These are phyloP conservation scores for Turritopsis dohrnii DNA, from an alignment of 30 jellyfish, hydroid and myxozoan species.

Conservation along the genomic window DNA sequence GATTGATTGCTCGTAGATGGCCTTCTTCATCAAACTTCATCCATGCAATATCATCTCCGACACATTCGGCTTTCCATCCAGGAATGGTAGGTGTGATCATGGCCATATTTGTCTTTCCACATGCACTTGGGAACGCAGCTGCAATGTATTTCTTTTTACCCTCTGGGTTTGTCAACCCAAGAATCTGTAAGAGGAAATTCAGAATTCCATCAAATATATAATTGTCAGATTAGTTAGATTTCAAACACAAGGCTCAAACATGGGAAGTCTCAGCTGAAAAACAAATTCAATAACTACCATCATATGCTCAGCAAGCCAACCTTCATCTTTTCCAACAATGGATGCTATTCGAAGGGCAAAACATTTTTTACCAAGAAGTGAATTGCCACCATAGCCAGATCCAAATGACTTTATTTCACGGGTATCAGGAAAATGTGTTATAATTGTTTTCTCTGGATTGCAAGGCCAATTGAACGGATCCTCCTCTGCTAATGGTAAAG, in stretches of 20 bases:
- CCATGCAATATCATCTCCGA: slow-evolving; percentile 99
- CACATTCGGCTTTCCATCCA: slow-evolving; percentile 99
- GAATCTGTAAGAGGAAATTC: slow-evolving; percentile 30
- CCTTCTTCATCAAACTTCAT: slow-evolving; percentile 98
- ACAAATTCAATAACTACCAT: slow-evolving; percentile 39
- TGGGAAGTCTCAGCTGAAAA: background rate
- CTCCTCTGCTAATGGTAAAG: slow-evolving; percentile 73
- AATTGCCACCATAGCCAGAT: slow-evolving; percentile 99
- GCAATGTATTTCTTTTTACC: slow-evolving; percentile 89
- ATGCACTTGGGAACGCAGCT: slow-evolving; percentile 99
- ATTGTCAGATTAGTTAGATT: no score
- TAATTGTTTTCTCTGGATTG: slow-evolving; percentile 95
- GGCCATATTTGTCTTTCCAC: slow-evolving; percentile 98
- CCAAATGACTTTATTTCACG: slow-evolving; percentile 91
- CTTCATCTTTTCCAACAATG: slow-evolving; percentile 90
- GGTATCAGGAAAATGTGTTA: slow-evolving; percentile 89
- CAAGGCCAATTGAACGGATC: slow-evolving; percentile 99
- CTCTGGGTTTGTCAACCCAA: slow-evolving; percentile 86
- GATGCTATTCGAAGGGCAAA: slow-evolving; percentile 97
- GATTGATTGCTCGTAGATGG: slow-evolving; percentile 92
- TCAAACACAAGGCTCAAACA: background rate
- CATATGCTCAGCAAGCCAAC: slow-evolving; percentile 99
- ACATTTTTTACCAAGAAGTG: slow-evolving; percentile 95
- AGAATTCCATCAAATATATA: background rate
- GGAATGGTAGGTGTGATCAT: slow-evolving; percentile 96